Conservation (phyloP, 2,797 vertebrate species). For the Hippocampus kuda region DNA sequence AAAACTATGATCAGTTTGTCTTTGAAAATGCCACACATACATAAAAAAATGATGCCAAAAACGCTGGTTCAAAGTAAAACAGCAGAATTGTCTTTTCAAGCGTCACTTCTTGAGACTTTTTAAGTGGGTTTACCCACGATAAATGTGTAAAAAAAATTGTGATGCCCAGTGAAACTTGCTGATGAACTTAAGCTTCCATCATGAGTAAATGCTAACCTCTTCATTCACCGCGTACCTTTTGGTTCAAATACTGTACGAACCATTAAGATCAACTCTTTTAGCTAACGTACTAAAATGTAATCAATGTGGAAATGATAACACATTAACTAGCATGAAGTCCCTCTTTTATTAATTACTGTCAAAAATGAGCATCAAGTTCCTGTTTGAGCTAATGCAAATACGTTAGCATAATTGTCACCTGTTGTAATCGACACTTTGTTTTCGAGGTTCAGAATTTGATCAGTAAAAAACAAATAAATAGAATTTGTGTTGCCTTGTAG, state of each 20-base stretch:
- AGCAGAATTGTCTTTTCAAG: too few relatives aligned
- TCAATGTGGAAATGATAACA: background rate
- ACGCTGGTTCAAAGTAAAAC: too few relatives aligned
- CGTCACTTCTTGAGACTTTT: too few relatives aligned
- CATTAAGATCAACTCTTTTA: background rate
- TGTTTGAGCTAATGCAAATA: background rate
- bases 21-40: too few relatives aligned
- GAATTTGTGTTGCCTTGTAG: background rate
- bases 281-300: background rate
- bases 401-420: background rate
- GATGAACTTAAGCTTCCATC: too few relatives aligned
- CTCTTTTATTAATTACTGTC: background rate
- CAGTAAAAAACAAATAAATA: background rate
- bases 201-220: conserved; percentile 34
- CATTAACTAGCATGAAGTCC: background rate
- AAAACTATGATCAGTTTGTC: too few relatives aligned
- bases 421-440: background rate
- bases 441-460: background rate
- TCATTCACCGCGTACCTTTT: background rate
- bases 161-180: too few relatives aligned
- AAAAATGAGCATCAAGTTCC: background rate
- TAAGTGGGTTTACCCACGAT: too few relatives aligned
- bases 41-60: too few relatives aligned
- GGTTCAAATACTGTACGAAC: background rate
- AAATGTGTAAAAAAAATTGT: too few relatives aligned